phyloP scores from a whole-genome alignment of 2,113 vertebrate species.

The Peromyscus californicus region DNA sequence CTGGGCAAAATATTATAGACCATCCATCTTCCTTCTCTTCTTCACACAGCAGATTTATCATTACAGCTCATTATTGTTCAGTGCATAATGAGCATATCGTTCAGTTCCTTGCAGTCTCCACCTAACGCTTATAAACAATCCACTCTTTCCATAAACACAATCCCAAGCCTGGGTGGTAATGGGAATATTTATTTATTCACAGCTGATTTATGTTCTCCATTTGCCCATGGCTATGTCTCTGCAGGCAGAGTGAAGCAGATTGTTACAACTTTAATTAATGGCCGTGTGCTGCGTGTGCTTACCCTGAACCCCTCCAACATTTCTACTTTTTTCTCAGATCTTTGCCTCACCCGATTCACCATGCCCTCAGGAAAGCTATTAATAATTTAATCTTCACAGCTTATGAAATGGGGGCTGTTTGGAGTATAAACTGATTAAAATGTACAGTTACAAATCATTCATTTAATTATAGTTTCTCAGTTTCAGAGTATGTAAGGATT shows the following conservation, averaged over 20 bases:
- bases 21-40: slow-evolving; percentile 43
- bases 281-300: not conserved
- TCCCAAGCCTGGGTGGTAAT: slow-evolving; percentile 30
- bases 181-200: slow-evolving; percentile 72
- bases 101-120: not conserved
- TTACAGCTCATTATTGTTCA: slow-evolving; percentile 7
- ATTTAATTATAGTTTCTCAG: slow-evolving; percentile 54
- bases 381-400: slow-evolving; percentile 56
- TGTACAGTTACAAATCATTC: slow-evolving; percentile 40
- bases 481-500: slow-evolving; percentile 30
- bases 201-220: slow-evolving; percentile 56
- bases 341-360: slow-evolving; percentile 8
- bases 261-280: slow-evolving; percentile 70
- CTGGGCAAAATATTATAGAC: slow-evolving; percentile 9
- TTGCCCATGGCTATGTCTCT: slow-evolving; percentile 54
- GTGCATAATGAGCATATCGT: not conserved
- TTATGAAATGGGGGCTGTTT: slow-evolving; percentile 1
- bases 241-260: not conserved
- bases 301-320: not conserved
- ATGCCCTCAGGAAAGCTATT: slow-evolving; percentile 58
- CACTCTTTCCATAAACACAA: not conserved
- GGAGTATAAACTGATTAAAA: slow-evolving; percentile 59
- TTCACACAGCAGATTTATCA: slow-evolving; percentile 41
- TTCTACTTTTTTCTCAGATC: slow-evolving; percentile 44
- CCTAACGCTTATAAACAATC: slow-evolving; percentile 41